A percentile compares a stretch with the other conserved stretches of the same genome.
phyloP scores from a whole-genome alignment of 2,888 invertebrate genomes.

The Dorcus parallelipipedus region DNA sequence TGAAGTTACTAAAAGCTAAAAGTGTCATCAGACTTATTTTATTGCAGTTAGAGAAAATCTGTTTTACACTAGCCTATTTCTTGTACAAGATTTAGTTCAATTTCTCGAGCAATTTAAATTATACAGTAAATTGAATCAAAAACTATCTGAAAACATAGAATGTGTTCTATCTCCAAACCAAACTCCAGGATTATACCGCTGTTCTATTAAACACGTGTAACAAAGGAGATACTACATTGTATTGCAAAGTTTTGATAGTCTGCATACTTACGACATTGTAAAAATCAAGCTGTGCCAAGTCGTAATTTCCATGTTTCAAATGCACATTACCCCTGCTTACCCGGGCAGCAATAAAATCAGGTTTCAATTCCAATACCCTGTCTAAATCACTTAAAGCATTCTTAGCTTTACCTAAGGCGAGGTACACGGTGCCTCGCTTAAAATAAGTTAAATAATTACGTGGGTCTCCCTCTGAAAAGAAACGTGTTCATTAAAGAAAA shows the following conservation, averaged over 20 bases:
- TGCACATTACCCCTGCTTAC: constrained; percentile 76
- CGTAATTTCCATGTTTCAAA: constrained; percentile 84
- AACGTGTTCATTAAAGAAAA: background rate
- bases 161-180: too few species aligned
- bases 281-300: constrained; percentile 79
- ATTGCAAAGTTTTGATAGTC: background rate
- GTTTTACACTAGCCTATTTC: too few species aligned
- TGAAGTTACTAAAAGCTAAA: background rate
- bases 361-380: constrained; percentile 87
- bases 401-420: constrained; percentile 93
- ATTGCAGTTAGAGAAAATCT: too few species aligned
- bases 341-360: constrained; percentile 89
- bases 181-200: too few species aligned
- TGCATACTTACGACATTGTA: constrained; percentile 72
- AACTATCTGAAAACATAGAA: too few species aligned
- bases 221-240: too few species aligned
- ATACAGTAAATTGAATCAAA: too few species aligned
- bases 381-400: constrained; percentile 93
- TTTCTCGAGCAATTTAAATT: too few species aligned
- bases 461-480: constrained; percentile 83
- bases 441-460: constrained; percentile 94
- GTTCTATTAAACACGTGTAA: too few species aligned
- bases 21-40: too few species aligned
- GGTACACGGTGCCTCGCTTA: constrained; percentile 91
- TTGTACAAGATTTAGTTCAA: too few species aligned